Evolutionary conservation across 2,113 vertebrate species (phyloP).

Genomic region (Corythornis cristatus): DNA sequence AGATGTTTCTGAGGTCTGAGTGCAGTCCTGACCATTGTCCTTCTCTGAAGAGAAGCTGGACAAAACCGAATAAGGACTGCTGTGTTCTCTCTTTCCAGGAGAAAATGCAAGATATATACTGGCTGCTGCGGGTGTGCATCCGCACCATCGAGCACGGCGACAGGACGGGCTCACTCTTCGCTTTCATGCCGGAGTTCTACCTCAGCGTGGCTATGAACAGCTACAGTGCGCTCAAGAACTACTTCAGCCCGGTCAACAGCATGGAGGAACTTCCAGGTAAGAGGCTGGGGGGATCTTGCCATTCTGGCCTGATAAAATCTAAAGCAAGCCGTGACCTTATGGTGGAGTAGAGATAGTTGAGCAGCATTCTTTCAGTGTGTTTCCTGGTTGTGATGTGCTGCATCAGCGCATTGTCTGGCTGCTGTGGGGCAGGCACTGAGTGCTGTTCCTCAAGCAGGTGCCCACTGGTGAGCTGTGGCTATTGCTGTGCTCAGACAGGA

Average conservation of each 20-base stretch:
- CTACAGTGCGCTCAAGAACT: slow-evolving; percentile 98
- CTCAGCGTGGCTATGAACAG: slow-evolving; percentile 97
- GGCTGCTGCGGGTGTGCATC: slow-evolving; percentile 92
- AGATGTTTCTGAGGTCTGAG: not conserved
- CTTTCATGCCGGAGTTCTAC: slow-evolving; percentile 97
- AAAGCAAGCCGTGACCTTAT: not conserved
- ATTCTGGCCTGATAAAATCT: not conserved
- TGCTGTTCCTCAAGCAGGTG: not conserved
- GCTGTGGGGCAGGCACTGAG: not conserved
- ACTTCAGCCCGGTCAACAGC: slow-evolving; percentile 93
- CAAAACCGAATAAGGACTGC: not conserved
- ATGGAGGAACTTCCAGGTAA: slow-evolving; percentile 96
- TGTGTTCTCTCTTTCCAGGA: slow-evolving; percentile 78
- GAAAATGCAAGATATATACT: slow-evolving; percentile 97
- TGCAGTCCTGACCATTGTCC: not conserved
- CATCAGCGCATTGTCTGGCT: not conserved
- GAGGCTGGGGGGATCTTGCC: not conserved
- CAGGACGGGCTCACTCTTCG: slow-evolving; percentile 86
- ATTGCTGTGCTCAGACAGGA: not conserved
- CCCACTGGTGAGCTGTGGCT: not conserved
- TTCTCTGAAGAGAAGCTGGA: not conserved
- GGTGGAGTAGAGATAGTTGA: not conserved
- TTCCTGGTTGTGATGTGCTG: not conserved
- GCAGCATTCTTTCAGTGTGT: not conserved
- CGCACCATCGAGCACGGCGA: slow-evolving; percentile 90